A percentile compares a stretch with the other conserved stretches of the same genome.
Evolutionary conservation across 30 jellyfish, hydroid and myxozoan species (phyloP).

Genomic region (Sanderia malayensis): DNA sequence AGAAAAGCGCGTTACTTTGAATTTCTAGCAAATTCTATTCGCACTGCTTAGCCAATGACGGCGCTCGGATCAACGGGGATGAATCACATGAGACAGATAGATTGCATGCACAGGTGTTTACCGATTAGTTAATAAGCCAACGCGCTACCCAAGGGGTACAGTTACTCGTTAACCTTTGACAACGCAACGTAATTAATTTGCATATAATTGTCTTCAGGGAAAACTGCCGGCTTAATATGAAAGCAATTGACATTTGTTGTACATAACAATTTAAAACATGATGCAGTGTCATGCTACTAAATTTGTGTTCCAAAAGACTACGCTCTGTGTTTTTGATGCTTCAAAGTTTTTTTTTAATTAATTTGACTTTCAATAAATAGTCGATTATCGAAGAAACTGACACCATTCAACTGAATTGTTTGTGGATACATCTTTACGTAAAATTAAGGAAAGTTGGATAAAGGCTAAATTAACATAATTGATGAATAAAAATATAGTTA

Average conservation of each 20-base stretch:
- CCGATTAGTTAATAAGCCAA: background rate
- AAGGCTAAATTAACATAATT: too few species aligned
- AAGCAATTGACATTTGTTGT: background rate
- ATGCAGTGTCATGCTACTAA: too few species aligned
- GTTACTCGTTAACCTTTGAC: background rate
- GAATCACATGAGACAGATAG: slow-evolving; percentile 53
- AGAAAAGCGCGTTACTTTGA: slow-evolving; percentile 50
- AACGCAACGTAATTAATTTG: background rate
- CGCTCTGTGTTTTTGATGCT: too few species aligned
- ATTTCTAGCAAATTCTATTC: slow-evolving; percentile 12
- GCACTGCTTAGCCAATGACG: slow-evolving; percentile 65
- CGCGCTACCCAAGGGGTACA: background rate
- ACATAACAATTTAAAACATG: background rate
- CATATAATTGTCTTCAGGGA: background rate
- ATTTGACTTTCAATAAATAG: too few species aligned
- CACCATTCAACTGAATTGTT: too few species aligned
- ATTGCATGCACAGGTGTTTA: slow-evolving; percentile 10
- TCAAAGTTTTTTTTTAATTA: too few species aligned
- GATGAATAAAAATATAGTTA: too few species aligned
- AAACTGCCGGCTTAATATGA: background rate
- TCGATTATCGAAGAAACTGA: too few species aligned
- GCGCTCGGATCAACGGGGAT: background rate
- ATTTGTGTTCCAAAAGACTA: too few species aligned
- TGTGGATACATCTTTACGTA: too few species aligned
- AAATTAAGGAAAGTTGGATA: too few species aligned